Base-by-base conservation (phyloP, 2,113 vertebrate species). In the Martes martes region DNA sequence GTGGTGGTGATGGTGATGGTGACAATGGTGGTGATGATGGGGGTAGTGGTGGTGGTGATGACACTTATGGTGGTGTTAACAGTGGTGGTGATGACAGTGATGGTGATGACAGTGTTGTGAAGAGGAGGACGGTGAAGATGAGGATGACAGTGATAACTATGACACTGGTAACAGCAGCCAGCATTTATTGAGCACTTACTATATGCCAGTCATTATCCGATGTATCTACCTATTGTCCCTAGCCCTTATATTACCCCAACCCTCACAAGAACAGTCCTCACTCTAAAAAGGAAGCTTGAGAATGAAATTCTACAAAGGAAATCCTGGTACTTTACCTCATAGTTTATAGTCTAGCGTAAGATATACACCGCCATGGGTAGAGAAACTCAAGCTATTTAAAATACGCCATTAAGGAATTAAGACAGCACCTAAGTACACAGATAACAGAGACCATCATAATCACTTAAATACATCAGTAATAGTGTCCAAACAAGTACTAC, bases 1-100 rank as follows among this genome's bases (percentile, higher is more conserved):
- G 6, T 33, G 47, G 4, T n/a, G 24, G 3, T 6, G 4, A 4
- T 21, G 11, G 2, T 87, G 26, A 0, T 19, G 39, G 6, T 18
- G 16, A 4, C 50, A 24, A 33, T 16, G 45, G 6, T 36, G 11
- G 4, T 18, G 1, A 0, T 24, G 7, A 1, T 2, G 13, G 0
- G 33, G 5, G 5, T 14, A 1, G 28, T 31, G 26, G 4, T 14
- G 61, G 61, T 31, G 13, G 5, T 65, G 63, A 2, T 65, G 28
- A 31, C 5, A 5, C 10, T 14, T 6, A 26, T 6, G 11, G 11
- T 28, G 26, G 11, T 63, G 61, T 1, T 63, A 9, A 28, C 26
- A 10, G 10, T 63, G 61, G 24, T 61, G 61, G 24, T 28, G 61
- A 11, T 63, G 11, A 13, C 5, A 26, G 4, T 13, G 26, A 26